phyloP scores from a whole-genome alignment of 2,888 invertebrate genomes.

The Dusona sp. region DNA sequence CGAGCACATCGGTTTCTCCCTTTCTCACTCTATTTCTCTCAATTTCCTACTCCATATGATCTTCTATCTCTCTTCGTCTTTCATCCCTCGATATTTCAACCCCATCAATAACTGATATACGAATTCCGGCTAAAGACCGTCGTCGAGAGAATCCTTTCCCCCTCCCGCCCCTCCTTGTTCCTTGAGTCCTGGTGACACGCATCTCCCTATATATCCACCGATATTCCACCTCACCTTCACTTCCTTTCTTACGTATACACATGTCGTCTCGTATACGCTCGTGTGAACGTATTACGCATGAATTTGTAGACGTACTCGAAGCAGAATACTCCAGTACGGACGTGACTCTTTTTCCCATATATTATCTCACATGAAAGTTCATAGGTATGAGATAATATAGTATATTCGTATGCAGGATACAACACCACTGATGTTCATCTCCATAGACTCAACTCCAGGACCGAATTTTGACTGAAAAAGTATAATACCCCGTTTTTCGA shows the following conservation, averaged over 20 bases:
- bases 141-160: constrained; percentile 46
- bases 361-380: neutral
- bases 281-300: constrained; percentile 53
- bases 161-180: constrained; percentile 34
- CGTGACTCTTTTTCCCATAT: constrained; percentile 49
- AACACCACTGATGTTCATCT: neutral
- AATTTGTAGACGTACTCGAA: constrained; percentile 45
- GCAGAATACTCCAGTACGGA: constrained; percentile 48
- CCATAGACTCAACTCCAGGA: neutral
- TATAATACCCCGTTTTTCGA: neutral
- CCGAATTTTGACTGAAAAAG: neutral
- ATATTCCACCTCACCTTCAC: constrained; percentile 55
- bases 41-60: constrained; percentile 37
- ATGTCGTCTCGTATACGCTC: constrained; percentile 1
- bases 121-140: constrained; percentile 76
- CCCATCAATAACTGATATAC: constrained; percentile 82
- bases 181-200: constrained; percentile 77
- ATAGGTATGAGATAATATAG: neutral
- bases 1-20: constrained; percentile 66
- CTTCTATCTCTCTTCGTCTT: constrained; percentile 38
- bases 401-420: neutral
- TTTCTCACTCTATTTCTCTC: constrained; percentile 37
- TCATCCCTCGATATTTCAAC: constrained; percentile 71
- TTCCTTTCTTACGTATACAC: constrained; percentile 53
- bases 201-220: constrained; percentile 59